These are phyloP conservation scores for Piprites chloris DNA, from an alignment of 2,113 vertebrate genomes.

Conservation along the genomic window DNA sequence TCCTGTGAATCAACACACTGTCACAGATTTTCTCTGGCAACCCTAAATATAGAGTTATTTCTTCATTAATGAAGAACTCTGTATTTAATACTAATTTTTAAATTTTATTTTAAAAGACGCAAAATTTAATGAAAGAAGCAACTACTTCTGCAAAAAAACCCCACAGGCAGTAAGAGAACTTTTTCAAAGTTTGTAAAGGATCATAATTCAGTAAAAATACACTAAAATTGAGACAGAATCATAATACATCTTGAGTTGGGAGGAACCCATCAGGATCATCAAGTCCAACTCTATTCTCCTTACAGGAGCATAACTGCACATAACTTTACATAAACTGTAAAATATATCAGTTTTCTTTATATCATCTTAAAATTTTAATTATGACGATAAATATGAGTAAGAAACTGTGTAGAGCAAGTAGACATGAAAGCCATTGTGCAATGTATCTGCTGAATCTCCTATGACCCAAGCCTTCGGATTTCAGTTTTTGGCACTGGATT, in stretches of 20 bases:
- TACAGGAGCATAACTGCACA: neutral
- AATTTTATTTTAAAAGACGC: neutral
- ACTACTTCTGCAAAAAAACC: neutral
- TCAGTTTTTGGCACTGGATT: conserved; percentile 75
- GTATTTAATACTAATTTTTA: neutral
- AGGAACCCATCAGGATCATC: neutral
- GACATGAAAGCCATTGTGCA: neutral
- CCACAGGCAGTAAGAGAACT: neutral
- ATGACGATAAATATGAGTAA: neutral
- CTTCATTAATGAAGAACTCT: neutral
- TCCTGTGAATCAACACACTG: neutral
- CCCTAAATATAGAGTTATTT: neutral
- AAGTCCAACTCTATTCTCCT: neutral
- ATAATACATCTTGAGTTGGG: neutral
- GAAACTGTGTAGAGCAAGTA: neutral
- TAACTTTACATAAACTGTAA: neutral
- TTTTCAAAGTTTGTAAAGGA: neutral
- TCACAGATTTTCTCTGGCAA: neutral
- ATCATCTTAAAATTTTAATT: neutral
- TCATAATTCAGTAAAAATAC: neutral
- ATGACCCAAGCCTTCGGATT: neutral
- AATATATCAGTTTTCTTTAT: conserved; percentile 1
- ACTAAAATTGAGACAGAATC: neutral
- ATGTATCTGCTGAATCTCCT: neutral
- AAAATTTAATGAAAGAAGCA: neutral